phyloP scores from a whole-genome alignment of 2,797 vertebrate species.

The Cuculus canorus region DNA sequence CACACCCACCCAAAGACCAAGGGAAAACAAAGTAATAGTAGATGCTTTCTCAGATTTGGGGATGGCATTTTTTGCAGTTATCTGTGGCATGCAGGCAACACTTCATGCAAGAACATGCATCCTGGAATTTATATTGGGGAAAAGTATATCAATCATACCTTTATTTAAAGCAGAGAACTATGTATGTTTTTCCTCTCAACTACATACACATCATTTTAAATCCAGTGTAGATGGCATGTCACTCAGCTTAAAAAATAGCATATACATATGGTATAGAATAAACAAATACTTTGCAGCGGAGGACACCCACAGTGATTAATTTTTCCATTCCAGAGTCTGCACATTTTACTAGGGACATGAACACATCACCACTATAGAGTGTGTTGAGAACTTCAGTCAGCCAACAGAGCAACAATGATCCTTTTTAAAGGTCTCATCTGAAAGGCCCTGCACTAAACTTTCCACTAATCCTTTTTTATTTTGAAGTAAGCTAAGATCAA shows the following conservation, averaged over 20 bases:
- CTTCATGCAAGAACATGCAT: neutral
- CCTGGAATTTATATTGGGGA: neutral
- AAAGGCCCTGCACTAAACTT: neutral
- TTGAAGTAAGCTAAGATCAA: neutral
- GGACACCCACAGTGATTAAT: rapidly evolving
- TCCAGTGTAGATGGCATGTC: neutral
- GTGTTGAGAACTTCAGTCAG: neutral
- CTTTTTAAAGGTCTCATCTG: conserved; percentile 19
- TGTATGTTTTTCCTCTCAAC: neutral
- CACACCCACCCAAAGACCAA: conserved; percentile 65
- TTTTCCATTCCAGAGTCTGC: neutral
- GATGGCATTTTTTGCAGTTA: neutral
- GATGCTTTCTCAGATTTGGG: neutral
- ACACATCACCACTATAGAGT: neutral
- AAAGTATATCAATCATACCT: neutral
- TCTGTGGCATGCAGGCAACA: neutral
- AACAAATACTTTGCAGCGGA: neutral
- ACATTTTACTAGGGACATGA: neutral
- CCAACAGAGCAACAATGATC: neutral
- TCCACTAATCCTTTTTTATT: neutral
- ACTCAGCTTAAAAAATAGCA: neutral
- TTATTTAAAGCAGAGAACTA: neutral
- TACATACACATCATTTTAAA: neutral
- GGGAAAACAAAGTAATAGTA: neutral
- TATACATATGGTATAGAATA: neutral